phyloP scores from a whole-genome alignment of 1,140 invertebrate species.

The Araneus ventricosus region DNA sequence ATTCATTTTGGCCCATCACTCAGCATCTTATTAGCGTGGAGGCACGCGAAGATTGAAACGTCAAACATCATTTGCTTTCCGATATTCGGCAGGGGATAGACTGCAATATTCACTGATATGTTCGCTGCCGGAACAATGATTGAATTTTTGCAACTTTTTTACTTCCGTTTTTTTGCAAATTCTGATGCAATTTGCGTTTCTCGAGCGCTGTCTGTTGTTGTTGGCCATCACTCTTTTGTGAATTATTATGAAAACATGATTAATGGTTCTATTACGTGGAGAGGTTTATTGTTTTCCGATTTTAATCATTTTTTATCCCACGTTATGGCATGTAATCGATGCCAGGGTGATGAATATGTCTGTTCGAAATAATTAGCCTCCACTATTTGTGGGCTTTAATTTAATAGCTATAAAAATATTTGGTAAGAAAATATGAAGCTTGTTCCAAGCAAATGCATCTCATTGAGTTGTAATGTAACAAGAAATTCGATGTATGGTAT shows the following conservation, averaged over 20 bases:
- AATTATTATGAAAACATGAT: not conserved
- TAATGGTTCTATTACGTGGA: not conserved
- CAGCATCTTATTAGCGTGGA: slow-evolving; percentile 8
- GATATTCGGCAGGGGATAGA: not conserved
- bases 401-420: not conserved
- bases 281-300: not conserved
- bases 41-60: slow-evolving; percentile 22
- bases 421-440: too few species aligned
- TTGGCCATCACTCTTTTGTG: not conserved
- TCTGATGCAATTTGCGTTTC: not conserved
- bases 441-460: too few species aligned
- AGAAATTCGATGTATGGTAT: too few species aligned
- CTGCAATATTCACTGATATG: not conserved
- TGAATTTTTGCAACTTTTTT: not conserved
- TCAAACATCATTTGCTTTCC: not conserved
- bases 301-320: not conserved
- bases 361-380: not conserved
- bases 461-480: too few species aligned
- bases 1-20: not conserved
- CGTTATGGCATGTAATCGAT: not conserved
- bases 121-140: not conserved
- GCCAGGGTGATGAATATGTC: not conserved
- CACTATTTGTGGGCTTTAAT: not conserved
- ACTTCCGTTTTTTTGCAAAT: not conserved
- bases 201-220: not conserved